These are phyloP conservation scores for Macaria notata DNA, from an alignment of 2,888 invertebrate species.

Conservation along the genomic window DNA sequence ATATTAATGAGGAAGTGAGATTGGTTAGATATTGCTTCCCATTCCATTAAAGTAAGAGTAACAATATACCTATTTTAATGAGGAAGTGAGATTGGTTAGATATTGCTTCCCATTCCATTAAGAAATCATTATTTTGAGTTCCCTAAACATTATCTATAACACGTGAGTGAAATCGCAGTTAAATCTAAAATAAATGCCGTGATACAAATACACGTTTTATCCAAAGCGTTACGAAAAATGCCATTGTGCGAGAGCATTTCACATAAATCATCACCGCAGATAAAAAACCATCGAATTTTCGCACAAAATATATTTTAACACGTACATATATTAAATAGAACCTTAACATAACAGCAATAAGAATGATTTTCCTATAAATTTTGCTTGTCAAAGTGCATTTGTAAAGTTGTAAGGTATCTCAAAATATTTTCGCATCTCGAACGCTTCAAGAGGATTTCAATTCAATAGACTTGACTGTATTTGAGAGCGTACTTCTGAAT, in stretches of 20 bases:
- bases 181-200: slow-evolving; percentile 5
- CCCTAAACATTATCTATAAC: no score
- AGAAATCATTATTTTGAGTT: no score
- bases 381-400: slow-evolving; percentile 14
- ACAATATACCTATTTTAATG: no score
- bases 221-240: slow-evolving; percentile 18
- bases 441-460: slow-evolving; percentile 22
- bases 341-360: slow-evolving; percentile 8
- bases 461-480: slow-evolving; percentile 30
- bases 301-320: slow-evolving; percentile 1
- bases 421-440: slow-evolving; percentile 29
- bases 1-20: no score
- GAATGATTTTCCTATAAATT: slow-evolving; percentile 4
- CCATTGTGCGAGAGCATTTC: slow-evolving; percentile 18
- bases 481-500: slow-evolving; percentile 25
- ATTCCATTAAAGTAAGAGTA: no score
- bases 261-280: slow-evolving; percentile 23
- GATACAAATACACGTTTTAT: slow-evolving; percentile 17
- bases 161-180: no score
- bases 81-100: no score
- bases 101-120: no score
- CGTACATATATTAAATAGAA: background rate
- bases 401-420: slow-evolving; percentile 10
- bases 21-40: no score
- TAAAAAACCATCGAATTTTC: slow-evolving; percentile 19